Evolutionary conservation across 2,888 invertebrate genomes (phyloP).

Genomic region (Tryphoninae sp.): DNA sequence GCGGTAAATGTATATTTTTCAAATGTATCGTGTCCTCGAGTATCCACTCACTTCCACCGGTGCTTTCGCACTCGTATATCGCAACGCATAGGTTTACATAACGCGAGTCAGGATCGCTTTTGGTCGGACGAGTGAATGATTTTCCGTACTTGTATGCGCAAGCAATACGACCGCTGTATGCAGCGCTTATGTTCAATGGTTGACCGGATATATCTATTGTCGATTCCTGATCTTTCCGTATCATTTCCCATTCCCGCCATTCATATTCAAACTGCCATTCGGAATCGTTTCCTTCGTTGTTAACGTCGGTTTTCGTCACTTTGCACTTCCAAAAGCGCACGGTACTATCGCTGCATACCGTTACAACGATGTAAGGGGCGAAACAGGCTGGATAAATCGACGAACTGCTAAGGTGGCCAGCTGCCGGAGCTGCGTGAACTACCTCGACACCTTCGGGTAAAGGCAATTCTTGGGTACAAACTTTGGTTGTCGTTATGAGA

Average conservation of each 20-base stretch:
- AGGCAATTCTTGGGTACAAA: slow-evolving; percentile 93
- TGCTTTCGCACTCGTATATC: slow-evolving; percentile 99
- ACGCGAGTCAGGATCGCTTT: slow-evolving; percentile 89
- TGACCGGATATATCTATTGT: slow-evolving; percentile 89
- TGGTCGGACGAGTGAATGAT: slow-evolving; percentile 92
- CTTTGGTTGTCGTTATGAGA: slow-evolving; percentile 94
- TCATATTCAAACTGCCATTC: slow-evolving; percentile 83
- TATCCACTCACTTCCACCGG: slow-evolving; percentile 97
- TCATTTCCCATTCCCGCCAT: slow-evolving; percentile 96
- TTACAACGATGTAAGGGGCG: slow-evolving; percentile 97
- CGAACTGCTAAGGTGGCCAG: slow-evolving; percentile 98
- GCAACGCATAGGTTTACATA: slow-evolving; percentile 96
- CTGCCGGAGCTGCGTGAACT: slow-evolving; percentile 96
- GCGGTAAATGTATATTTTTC: slow-evolving; percentile 93
- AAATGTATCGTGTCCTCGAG: slow-evolving; percentile 97
- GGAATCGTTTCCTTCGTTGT: slow-evolving; percentile 17
- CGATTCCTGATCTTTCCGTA: slow-evolving; percentile 86
- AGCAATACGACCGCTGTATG: slow-evolving; percentile 98
- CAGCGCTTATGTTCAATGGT: slow-evolving; percentile 96
- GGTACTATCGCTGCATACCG: slow-evolving; percentile 97
- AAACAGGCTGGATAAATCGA: slow-evolving; percentile 99
- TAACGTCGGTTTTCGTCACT: slow-evolving; percentile 82
- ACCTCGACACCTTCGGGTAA: slow-evolving; percentile 95
- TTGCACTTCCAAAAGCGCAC: slow-evolving; percentile 94
- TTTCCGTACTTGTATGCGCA: slow-evolving; percentile 98